Percentiles rank a stretch among this genome's conserved stretches.
Evolutionary conservation across 2,113 vertebrate species (phyloP).

Genomic region (Arizona elegans): DNA sequence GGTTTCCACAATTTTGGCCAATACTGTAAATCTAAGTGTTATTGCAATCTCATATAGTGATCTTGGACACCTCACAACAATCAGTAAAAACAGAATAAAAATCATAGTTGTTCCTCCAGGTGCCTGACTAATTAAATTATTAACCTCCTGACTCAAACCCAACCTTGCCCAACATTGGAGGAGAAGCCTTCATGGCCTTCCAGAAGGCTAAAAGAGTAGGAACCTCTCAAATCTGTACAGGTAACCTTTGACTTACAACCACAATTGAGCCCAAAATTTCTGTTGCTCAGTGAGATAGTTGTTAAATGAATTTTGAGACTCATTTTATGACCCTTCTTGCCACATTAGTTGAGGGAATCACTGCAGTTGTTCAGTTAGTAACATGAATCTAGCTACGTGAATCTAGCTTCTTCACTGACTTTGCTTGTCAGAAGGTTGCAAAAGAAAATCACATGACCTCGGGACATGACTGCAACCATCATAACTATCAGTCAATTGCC

Average conservation of each 20-base stretch:
- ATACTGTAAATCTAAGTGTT: too few species aligned
- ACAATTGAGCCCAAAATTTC: neutral
- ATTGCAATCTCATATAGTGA: neutral
- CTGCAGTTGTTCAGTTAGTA: neutral
- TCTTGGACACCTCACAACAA: neutral
- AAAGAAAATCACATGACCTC: too few species aligned
- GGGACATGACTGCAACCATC: too few species aligned
- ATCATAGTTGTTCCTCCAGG: neutral
- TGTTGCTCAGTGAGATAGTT: neutral
- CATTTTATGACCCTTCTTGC: neutral
- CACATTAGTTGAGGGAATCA: neutral
- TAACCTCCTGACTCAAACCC: neutral
- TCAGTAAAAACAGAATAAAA: neutral
- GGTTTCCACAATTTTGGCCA: too few species aligned
- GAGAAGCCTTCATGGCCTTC: neutral
- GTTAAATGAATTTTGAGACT: neutral
- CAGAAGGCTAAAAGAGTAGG: neutral
- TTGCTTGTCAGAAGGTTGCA: too few species aligned
- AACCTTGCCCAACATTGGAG: neutral
- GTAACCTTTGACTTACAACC: neutral
- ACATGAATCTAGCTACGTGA: neutral
- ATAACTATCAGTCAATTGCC: too few species aligned
- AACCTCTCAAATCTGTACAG: neutral
- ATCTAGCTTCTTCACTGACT: neutral
- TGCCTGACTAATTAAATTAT: neutral